A percentile compares a stretch with the other conserved stretches of the same genome.
phyloP scores from a whole-genome alignment of 2,797 vertebrate genomes.

The Nothura maculosa region DNA sequence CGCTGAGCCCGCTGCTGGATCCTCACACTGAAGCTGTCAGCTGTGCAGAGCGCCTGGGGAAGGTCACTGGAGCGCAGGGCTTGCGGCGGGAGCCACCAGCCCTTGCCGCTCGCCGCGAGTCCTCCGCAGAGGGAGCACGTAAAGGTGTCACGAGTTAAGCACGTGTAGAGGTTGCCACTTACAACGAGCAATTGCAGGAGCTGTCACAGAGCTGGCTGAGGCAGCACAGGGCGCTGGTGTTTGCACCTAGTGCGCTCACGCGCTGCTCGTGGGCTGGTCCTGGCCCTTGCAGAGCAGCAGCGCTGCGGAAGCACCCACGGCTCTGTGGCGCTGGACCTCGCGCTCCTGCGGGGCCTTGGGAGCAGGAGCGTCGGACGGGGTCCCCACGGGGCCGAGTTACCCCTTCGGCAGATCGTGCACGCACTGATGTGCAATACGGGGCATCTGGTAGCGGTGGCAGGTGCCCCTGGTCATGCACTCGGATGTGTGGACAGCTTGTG shows the following conservation, averaged over 20 bases:
- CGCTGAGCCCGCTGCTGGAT: too few species aligned
- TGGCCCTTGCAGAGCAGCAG: not conserved
- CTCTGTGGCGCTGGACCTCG: too few species aligned
- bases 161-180: slow-evolving; percentile 22
- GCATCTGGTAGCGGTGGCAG: accelerated
- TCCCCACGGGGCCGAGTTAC: accelerated
- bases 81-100: accelerated
- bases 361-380: accelerated
- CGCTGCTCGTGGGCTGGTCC: accelerated
- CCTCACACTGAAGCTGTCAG: not conserved
- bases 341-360: not conserved
- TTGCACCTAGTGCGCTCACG: not conserved
- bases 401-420: accelerated
- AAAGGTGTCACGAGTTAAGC: not conserved
- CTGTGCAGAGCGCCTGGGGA: not conserved
- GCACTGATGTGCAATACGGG: accelerated
- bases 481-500: accelerated
- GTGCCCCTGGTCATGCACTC: not conserved
- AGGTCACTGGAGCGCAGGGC: accelerated
- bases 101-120: accelerated
- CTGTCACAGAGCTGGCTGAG: not conserved
- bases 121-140: not conserved
- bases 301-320: too few species aligned
- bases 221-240: not conserved
- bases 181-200: slow-evolving; percentile 19